Base-by-base conservation (phyloP, 2,888 invertebrate species). In the Schizaphis graminum region DNA sequence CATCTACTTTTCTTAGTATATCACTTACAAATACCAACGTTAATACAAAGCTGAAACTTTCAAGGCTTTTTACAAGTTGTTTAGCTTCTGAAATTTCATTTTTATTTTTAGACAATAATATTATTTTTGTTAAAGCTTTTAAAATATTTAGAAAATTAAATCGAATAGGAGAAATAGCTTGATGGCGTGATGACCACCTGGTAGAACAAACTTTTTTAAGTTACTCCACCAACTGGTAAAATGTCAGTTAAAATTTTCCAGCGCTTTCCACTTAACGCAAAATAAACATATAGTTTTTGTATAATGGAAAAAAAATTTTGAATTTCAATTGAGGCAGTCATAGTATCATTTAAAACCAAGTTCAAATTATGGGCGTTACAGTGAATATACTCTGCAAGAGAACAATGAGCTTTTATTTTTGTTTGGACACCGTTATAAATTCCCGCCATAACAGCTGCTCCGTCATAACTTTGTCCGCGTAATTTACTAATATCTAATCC, bases 1-100 rank as follows among this genome's bases (percentile, higher is more conserved):
- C 88, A 61, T 89, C 89, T 44, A 89, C 57, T 61, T 89, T 89
- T 89, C 44, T 61, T 57, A 89, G 89, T 89, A 89, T 61, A 89
- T 0, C 89, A 21, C 57, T 61, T 28, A 57, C 21, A 89, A 44
- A 47, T 44, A 89, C 44, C 44, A 89, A 89, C 41, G 44, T 57
- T 57, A 89, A 89, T 61, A 89, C 57, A 89, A 57, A 89, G 44
- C 1, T 44, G 4, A 57, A 89, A 89, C 44, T 89, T 57, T 57
- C 61, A 57, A 89, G 44, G 44, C 28, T 89, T 89, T 89, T 61
- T 57, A 89, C 3, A 89, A 89, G 3, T 44, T 89, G 28, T 89
- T 89, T 47, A 89, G 89, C 89, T 89, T 57, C 89, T 61, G 61
- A 89, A 89, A 89, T 89, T 61, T 89, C 61, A 28, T 89, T 7